phyloP scores from a whole-genome alignment of 2,113 vertebrate species.

The Crocuta crocuta region DNA sequence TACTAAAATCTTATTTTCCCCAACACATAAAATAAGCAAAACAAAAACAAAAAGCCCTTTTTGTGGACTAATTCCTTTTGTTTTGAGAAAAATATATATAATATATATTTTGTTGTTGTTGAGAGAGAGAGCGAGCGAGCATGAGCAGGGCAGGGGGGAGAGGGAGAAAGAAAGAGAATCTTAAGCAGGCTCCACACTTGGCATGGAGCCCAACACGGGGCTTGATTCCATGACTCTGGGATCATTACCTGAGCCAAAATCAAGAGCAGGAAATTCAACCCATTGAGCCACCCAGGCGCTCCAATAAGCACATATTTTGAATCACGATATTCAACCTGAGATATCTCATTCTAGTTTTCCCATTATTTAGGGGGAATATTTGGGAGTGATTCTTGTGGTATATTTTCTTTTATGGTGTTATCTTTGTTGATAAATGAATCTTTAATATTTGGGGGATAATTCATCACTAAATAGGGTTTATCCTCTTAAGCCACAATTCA shows the following conservation, averaged over 20 bases:
- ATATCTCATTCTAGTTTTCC: background rate
- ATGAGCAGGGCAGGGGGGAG: too few species aligned
- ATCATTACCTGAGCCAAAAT: too few species aligned
- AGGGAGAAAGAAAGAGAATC: too few species aligned
- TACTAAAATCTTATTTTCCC: conserved; percentile 27
- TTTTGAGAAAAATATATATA: conserved; percentile 2
- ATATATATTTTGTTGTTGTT: too few species aligned
- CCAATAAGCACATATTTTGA: conserved; percentile 6
- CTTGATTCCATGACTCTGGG: too few species aligned
- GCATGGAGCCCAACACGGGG: too few species aligned
- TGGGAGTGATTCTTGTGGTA: background rate
- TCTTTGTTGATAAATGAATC: conserved; percentile 14
- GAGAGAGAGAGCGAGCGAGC: too few species aligned
- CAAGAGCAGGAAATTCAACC: too few species aligned
- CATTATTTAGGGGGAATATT: background rate
- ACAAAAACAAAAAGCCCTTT: background rate
- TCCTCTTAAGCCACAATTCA: background rate
- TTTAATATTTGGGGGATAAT: background rate
- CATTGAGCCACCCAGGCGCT: too few species aligned
- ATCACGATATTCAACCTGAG: conserved; percentile 17
- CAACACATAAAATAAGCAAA: background rate
- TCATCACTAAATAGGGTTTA: background rate
- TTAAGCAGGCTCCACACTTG: too few species aligned
- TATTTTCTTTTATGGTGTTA: conserved; percentile 27
- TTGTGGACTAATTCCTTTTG: background rate